These are phyloP conservation scores for Mustela lutreola DNA, from an alignment of 2,113 vertebrate genomes.

Conservation along the genomic window DNA sequence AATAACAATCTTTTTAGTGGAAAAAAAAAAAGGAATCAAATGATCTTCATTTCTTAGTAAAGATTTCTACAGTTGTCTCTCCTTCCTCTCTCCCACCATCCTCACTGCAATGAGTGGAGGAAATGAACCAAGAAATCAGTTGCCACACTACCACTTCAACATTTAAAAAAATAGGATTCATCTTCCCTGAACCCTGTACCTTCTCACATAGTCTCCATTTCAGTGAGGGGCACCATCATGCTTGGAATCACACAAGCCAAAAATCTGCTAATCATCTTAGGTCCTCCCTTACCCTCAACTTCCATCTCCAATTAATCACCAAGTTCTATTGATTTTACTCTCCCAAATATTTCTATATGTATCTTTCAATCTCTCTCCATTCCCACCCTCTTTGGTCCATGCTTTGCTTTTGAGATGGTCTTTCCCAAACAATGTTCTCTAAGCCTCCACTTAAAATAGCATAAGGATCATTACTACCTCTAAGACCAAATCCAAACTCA, in stretches of 20 bases:
- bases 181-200: neutral
- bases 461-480: neutral
- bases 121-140: neutral
- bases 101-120: neutral
- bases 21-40: neutral
- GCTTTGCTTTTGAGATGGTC: neutral
- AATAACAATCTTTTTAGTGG: neutral
- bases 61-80: neutral
- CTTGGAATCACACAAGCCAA: neutral
- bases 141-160: neutral
- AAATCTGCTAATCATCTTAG: neutral
- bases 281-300: neutral
- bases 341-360: neutral
- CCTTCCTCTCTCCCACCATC: neutral
- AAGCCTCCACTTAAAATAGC: neutral
- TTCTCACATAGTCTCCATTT: neutral
- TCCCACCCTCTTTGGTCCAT: neutral
- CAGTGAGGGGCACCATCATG: neutral
- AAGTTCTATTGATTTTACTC: neutral
- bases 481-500: neutral
- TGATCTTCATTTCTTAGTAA: neutral
- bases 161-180: neutral
- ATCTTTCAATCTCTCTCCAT: neutral
- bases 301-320: neutral
- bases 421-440: slow-evolving; percentile 7